Evolutionary conservation across 2,797 vertebrate species (phyloP).

Genomic region (Centroberyx gerrardi): DNA sequence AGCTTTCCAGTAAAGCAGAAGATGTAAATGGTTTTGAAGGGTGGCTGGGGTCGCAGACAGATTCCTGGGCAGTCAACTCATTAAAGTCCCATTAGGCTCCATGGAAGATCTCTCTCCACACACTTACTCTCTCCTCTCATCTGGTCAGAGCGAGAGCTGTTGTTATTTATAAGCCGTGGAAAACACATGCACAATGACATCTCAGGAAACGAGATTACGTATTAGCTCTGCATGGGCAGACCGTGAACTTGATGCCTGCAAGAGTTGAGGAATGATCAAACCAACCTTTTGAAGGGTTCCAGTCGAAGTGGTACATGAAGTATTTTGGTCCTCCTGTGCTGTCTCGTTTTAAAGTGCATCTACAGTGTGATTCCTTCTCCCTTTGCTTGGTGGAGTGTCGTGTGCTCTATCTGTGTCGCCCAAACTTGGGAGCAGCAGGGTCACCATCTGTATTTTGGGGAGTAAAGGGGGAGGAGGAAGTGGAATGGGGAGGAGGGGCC

Average conservation of each 20-base stretch:
- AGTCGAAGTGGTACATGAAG: conserved; percentile 12
- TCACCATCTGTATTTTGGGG: conserved; percentile 69
- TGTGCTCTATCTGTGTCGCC: conserved; percentile 43
- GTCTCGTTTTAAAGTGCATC: background rate
- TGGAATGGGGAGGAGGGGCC: conserved; percentile 53
- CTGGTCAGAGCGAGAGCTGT: conserved; percentile 60
- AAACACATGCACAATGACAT: conserved; percentile 57
- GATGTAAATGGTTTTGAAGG: conserved; percentile 10
- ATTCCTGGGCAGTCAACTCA: conserved; percentile 14
- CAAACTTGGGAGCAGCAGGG: conserved; percentile 65
- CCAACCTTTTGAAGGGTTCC: conserved; percentile 64
- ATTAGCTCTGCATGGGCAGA: conserved; percentile 12
- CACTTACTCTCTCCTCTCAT: conserved; percentile 47
- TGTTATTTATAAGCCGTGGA: conserved; percentile 74
- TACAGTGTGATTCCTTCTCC: conserved; percentile 1
- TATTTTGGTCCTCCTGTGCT: conserved; percentile 1
- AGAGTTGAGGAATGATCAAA: conserved; percentile 32
- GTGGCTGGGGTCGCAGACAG: background rate
- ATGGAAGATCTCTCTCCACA: conserved; percentile 47
- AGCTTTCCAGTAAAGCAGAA: conserved; percentile 1
- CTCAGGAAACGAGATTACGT: conserved; percentile 58
- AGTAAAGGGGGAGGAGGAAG: conserved; percentile 51
- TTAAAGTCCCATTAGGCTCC: conserved; percentile 55
- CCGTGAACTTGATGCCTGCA: conserved; percentile 46
- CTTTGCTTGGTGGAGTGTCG: conserved; percentile 19